Evolutionary conservation across 1,140 invertebrate species (phyloP).

Genomic region (Anthonomus grandis): DNA sequence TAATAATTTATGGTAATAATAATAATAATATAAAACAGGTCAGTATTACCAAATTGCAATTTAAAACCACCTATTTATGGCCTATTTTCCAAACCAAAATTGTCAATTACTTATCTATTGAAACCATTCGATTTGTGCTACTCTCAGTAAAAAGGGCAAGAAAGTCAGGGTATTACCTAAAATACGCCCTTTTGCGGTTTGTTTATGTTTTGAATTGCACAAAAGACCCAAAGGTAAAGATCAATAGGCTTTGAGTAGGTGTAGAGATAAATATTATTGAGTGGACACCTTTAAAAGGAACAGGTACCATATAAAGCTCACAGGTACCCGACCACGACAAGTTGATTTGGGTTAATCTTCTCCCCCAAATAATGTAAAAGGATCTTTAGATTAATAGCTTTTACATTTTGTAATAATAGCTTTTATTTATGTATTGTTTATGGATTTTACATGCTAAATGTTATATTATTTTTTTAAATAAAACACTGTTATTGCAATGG

Average conservation of each 20-base stretch:
- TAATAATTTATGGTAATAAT: too few relatives aligned
- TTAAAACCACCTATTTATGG: too few relatives aligned
- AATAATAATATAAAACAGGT: too few relatives aligned
- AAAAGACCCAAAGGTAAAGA: constrained; percentile 13
- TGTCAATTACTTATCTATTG: too few relatives aligned
- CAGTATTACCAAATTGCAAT: too few relatives aligned
- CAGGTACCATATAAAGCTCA: constrained; percentile 21
- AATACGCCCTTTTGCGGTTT: constrained; percentile 15
- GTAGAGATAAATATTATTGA: constrained; percentile 27
- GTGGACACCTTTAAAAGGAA: constrained; percentile 18
- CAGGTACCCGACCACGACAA: constrained; percentile 18
- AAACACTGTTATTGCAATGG: not conserved
- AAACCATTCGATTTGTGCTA: too few relatives aligned
- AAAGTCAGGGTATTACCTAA: constrained; percentile 11
- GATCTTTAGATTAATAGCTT: not conserved
- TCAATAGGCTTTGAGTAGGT: constrained; percentile 23
- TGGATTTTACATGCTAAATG: too few relatives aligned
- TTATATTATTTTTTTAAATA: too few relatives aligned
- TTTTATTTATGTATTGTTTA: too few relatives aligned
- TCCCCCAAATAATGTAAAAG: constrained; percentile 3
- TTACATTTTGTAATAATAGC: too few relatives aligned
- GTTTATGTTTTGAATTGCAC: constrained; percentile 17
- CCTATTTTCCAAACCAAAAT: too few relatives aligned
- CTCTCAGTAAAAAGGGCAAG: too few relatives aligned
- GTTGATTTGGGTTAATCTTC: constrained; percentile 16